Evolutionary conservation across 2,888 invertebrate genomes (phyloP).

Genomic region (Drosophila birchii): DNA sequence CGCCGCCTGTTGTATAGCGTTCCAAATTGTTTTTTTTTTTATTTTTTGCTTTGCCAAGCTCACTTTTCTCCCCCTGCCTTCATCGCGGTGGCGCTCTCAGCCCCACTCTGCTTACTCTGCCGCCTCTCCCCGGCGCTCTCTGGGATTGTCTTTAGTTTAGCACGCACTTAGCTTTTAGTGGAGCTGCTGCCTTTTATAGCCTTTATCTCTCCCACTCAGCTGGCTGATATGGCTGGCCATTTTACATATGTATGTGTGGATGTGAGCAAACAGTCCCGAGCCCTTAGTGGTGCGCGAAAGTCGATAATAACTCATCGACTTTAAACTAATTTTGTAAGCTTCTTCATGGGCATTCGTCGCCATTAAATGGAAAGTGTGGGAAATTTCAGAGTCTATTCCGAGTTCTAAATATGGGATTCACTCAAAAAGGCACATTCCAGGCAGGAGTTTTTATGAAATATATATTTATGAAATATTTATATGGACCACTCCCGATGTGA

Average conservation of each 20-base stretch:
- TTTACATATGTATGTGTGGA: slow-evolving; percentile 1
- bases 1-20: not conserved
- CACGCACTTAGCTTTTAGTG: slow-evolving; percentile 13
- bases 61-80: slow-evolving; percentile 11
- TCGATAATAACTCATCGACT: slow-evolving; percentile 16
- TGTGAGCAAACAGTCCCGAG: slow-evolving; percentile 9
- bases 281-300: slow-evolving; percentile 18
- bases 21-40: slow-evolving; percentile 21
- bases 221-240: slow-evolving; percentile 30
- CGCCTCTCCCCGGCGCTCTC: slow-evolving; percentile 15
- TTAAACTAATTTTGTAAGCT: no score
- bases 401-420: no score
- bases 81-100: slow-evolving; percentile 14
- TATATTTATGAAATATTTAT: no score
- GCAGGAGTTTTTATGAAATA: no score
- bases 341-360: not conserved
- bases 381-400: no score
- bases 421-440: no score
- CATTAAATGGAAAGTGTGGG: not conserved
- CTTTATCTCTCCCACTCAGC: slow-evolving; percentile 36
- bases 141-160: slow-evolving; percentile 4
- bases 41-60: slow-evolving; percentile 18
- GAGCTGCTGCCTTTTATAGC: slow-evolving; percentile 27
- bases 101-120: slow-evolving; percentile 8
- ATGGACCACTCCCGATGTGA: no score